A percentile compares a stretch with the other conserved stretches of the same genome.
Evolutionary conservation across 1,140 invertebrate genomes (phyloP).

Genomic region (Drosophila hydei): DNA sequence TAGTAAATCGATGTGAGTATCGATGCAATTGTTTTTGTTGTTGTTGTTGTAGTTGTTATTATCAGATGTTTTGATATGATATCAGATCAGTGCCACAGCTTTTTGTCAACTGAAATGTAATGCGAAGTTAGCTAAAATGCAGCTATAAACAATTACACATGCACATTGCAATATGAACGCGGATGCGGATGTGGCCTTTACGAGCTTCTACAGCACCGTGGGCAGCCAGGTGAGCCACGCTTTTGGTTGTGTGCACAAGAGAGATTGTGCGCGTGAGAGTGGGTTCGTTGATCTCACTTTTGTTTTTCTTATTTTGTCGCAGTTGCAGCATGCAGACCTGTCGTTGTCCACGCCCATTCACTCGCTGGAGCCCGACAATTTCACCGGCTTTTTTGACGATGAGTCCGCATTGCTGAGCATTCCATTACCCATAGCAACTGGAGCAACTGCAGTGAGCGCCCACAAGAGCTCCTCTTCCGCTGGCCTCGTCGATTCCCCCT

Average conservation of each 20-base stretch:
- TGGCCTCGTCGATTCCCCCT: slow-evolving; percentile 1
- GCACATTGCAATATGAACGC: slow-evolving; percentile 58
- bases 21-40: slow-evolving; percentile 31
- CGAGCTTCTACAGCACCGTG: slow-evolving; percentile 50
- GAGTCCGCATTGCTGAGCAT: slow-evolving; percentile 51
- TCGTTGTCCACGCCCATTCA: slow-evolving; percentile 70
- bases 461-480: slow-evolving; percentile 6
- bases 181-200: slow-evolving; percentile 59
- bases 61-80: slow-evolving; percentile 57
- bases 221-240: slow-evolving; percentile 58
- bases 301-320: slow-evolving; percentile 24
- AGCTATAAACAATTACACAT: slow-evolving; percentile 40
- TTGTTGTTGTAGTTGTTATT: slow-evolving; percentile 36
- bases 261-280: slow-evolving; percentile 18
- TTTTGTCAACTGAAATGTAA: slow-evolving; percentile 39
- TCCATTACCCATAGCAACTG: slow-evolving; percentile 9
- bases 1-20: background rate
- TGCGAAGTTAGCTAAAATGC: slow-evolving; percentile 49
- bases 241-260: slow-evolving; percentile 23
- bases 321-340: slow-evolving; percentile 54
- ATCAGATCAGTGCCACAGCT: slow-evolving; percentile 36
- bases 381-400: slow-evolving; percentile 62
- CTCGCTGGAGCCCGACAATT: slow-evolving; percentile 58
- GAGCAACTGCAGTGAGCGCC: background rate
- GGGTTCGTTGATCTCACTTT: slow-evolving; percentile 40